Evolutionary conservation across 2,888 invertebrate species (phyloP), one percentile per base, ranked within the genome.

Genomic region (Lepeophtheirus nordmannii): DNA sequence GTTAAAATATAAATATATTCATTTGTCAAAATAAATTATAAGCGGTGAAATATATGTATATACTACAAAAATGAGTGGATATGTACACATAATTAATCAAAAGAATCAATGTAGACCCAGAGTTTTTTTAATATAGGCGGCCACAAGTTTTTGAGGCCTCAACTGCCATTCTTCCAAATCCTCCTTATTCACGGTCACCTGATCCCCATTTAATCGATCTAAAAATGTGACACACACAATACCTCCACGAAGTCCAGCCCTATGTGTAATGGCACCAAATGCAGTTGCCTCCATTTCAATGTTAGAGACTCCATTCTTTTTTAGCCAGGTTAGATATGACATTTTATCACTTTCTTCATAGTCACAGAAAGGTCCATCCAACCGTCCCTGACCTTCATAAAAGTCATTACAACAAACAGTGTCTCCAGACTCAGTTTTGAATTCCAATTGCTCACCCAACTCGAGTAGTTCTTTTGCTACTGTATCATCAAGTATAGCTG

Each of bases 351-450:
- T 77, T 74, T 89, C 87, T 1, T 83, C 83, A 78, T 89, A 94
- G 72, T 93, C 91, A 76, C 96, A 96, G 78, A 96, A 94, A 7
- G 94, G 94, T 1, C 97, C 96, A 75, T 97, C 96, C 70, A 93
- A 78, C 57, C 97, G 83, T 20, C 90, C 94, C 78, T 97, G 96
- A 39, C 92, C 93, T 82, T 98, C 97, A 76, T 97, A 98, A 75
- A 98, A 98, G 76, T 97, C 97, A 73, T 90, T 86, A 11, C 96
- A 89, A 78, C 96, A 94, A 83, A 96, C 85, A 0, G 97, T 98
- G 74, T 87, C 90, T 60, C 97, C 98, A 62, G 82, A 81, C 53
- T 90, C 82, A 0, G 89, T 89, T 65, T 89, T 86, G 74, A 89
- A 91, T 20, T 10, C 37, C 11, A 58, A 10, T 10, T 66, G 23